Conservation (phyloP, 1,140 invertebrate species). For the Oncopeltus fasciatus region DNA sequence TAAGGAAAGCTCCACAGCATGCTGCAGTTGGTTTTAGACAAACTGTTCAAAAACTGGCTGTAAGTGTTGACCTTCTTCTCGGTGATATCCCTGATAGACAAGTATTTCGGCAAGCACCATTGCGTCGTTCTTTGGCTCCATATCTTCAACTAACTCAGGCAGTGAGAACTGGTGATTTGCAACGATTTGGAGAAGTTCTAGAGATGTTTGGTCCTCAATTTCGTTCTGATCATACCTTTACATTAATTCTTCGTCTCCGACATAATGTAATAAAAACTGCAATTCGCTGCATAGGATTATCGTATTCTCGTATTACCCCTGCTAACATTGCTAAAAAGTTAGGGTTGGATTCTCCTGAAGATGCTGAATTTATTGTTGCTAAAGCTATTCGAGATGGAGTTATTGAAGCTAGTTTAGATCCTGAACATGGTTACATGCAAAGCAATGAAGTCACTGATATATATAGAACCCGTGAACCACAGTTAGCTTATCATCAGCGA, state of each 20-base stretch:
- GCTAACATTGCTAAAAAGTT: conserved; percentile 88
- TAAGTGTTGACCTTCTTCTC: conserved; percentile 87
- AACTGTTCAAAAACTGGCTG: conserved; percentile 89
- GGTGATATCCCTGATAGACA: conserved; percentile 92
- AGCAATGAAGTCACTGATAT: conserved; percentile 94
- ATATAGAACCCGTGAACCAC: conserved; percentile 92
- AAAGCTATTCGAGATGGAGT: conserved; percentile 99
- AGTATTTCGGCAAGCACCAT: conserved; percentile 71
- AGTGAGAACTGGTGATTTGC: conserved; percentile 86
- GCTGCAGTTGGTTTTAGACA: conserved; percentile 97
- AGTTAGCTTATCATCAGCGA: conserved; percentile 91
- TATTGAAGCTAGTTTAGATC: conserved; percentile 92
- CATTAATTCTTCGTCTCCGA: conserved; percentile 79
- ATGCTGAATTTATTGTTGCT: conserved; percentile 98
- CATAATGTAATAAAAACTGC: conserved; percentile 99
- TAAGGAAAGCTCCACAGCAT: conserved; percentile 92
- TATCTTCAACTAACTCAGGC: conserved; percentile 97
- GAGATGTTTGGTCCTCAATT: conserved; percentile 80
- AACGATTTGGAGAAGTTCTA: conserved; percentile 84
- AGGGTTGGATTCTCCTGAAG: conserved; percentile 83
- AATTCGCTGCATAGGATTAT: conserved; percentile 87
- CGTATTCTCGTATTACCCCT: conserved; percentile 92
- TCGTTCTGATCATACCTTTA: conserved; percentile 82
- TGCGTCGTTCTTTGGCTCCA: conserved; percentile 75
- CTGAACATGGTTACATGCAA: conserved; percentile 89